Percentiles rank a stretch among this genome's conserved stretches.
phyloP scores from a whole-genome alignment of 1,140 invertebrate genomes.

The Drosophila suzukii region DNA sequence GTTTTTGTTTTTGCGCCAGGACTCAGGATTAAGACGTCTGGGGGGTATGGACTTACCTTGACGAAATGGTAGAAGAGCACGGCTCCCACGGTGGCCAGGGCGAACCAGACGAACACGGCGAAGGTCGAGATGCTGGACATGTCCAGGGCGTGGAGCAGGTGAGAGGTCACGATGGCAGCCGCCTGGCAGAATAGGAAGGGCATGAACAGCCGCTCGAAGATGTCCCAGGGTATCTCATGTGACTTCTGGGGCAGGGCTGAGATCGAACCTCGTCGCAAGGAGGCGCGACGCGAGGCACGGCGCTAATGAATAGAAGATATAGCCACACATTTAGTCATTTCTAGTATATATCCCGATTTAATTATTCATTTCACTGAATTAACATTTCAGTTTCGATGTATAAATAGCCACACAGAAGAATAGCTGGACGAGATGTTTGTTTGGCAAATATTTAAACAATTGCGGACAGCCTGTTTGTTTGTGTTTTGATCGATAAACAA shows the following conservation, averaged over 20 bases:
- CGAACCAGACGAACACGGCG: slow-evolving; percentile 90
- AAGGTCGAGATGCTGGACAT: slow-evolving; percentile 91
- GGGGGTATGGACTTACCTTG: slow-evolving; percentile 87
- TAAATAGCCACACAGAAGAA: slow-evolving; percentile 31
- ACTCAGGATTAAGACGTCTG: slow-evolving; percentile 75
- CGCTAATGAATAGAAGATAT: slow-evolving; percentile 48
- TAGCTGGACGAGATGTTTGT: slow-evolving; percentile 35
- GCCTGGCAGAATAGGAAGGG: slow-evolving; percentile 92
- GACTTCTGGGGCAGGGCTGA: slow-evolving; percentile 79
- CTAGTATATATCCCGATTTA: slow-evolving; percentile 18
- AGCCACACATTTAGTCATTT: slow-evolving; percentile 1
- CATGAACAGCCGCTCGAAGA: slow-evolving; percentile 90
- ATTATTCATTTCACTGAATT: slow-evolving; percentile 52
- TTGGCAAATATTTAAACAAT: slow-evolving; percentile 59
- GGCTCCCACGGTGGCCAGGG: slow-evolving; percentile 88
- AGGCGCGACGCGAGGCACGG: slow-evolving; percentile 78
- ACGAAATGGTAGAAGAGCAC: slow-evolving; percentile 93
- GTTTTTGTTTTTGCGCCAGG: slow-evolving; percentile 40
- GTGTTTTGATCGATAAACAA: slow-evolving; percentile 55
- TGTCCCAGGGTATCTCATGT: slow-evolving; percentile 90
- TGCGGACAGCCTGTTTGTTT: slow-evolving; percentile 36
- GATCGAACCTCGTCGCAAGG: slow-evolving; percentile 78
- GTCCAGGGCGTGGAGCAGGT: slow-evolving; percentile 88
- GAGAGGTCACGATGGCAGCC: slow-evolving; percentile 89
- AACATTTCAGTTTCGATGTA: slow-evolving; percentile 18